Conservation (phyloP, 2,888 invertebrate genomes). For the Dinocampus coccinellae region DNA sequence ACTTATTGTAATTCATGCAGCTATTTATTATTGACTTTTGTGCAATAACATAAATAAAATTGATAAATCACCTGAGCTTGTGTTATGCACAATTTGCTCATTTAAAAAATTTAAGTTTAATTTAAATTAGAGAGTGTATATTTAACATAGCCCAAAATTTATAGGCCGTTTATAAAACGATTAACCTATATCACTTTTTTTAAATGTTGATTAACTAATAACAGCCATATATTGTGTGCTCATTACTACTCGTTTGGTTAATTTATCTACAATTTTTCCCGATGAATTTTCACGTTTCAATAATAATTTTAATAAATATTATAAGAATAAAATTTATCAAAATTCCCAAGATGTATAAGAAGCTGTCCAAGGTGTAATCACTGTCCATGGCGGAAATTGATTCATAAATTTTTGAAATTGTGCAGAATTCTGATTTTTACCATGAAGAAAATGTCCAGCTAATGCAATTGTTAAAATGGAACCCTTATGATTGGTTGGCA, state of each 20-base stretch:
- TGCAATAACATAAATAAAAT: no score
- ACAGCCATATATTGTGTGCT: no score
- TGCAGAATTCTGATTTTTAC: conserved; percentile 71
- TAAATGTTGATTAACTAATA: conserved; percentile 6
- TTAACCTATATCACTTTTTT: neutral
- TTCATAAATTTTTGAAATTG: conserved; percentile 72
- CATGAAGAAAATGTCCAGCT: conserved; percentile 75
- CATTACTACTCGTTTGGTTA: neutral
- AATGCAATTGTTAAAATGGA: conserved; percentile 73
- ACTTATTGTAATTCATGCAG: no score
- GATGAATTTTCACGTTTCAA: neutral
- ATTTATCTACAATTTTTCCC: neutral
- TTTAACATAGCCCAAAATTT: no score
- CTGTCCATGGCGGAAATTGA: conserved; percentile 77
- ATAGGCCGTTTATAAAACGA: neutral
- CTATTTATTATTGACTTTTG: no score
- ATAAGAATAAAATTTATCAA: conserved; percentile 48
- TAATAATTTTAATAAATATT: neutral
- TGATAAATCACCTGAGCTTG: no score
- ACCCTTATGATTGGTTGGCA: conserved; percentile 64
- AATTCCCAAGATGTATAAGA: conserved; percentile 76
- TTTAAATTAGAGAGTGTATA: no score
- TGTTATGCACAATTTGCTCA: no score
- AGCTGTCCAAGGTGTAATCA: conserved; percentile 79
- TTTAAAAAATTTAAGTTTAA: no score